These are phyloP conservation scores for Orgyia antiqua DNA, from an alignment of 2,888 invertebrate species.

Conservation along the genomic window DNA sequence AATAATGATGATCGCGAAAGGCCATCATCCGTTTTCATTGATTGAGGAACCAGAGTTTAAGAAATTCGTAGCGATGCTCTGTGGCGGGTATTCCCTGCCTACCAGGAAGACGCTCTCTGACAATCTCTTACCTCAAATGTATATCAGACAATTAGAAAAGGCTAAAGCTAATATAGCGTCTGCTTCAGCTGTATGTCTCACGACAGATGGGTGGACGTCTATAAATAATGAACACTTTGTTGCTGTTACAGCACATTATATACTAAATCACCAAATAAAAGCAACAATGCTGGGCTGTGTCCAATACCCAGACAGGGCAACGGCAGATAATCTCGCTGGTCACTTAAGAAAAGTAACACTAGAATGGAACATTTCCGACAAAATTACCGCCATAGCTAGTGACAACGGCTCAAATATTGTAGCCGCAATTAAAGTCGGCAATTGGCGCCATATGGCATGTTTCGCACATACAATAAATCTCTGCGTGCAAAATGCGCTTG, in stretches of 20 bases:
- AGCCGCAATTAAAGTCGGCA: slow-evolving; percentile 9
- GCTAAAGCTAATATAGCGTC: not conserved
- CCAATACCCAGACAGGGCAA: not conserved
- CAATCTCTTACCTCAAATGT: not conserved
- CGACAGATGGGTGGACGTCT: slow-evolving; percentile 17
- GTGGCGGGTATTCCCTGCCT: not conserved
- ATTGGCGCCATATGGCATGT: slow-evolving; percentile 16
- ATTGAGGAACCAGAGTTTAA: slow-evolving; percentile 5
- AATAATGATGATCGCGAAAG: slow-evolving; percentile 7
- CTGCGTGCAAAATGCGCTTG: slow-evolving; percentile 8
- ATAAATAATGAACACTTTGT: slow-evolving; percentile 10
- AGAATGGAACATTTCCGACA: not conserved
- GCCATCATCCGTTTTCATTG: slow-evolving; percentile 7
- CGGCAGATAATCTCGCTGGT: not conserved
- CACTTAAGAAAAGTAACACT: not conserved
- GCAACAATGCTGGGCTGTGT: not conserved
- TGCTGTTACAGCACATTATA: slow-evolving; percentile 13
- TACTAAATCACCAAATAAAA: not conserved
- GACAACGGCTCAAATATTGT: slow-evolving; percentile 8
- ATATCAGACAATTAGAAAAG: not conserved
- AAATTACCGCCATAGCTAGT: not conserved
- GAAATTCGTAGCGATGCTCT: not conserved
- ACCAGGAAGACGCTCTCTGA: not conserved
- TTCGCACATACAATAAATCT: slow-evolving; percentile 22
- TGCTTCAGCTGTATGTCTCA: slow-evolving; percentile 9